phyloP scores from a whole-genome alignment of 2,888 invertebrate species.

The Biston stratarius region DNA sequence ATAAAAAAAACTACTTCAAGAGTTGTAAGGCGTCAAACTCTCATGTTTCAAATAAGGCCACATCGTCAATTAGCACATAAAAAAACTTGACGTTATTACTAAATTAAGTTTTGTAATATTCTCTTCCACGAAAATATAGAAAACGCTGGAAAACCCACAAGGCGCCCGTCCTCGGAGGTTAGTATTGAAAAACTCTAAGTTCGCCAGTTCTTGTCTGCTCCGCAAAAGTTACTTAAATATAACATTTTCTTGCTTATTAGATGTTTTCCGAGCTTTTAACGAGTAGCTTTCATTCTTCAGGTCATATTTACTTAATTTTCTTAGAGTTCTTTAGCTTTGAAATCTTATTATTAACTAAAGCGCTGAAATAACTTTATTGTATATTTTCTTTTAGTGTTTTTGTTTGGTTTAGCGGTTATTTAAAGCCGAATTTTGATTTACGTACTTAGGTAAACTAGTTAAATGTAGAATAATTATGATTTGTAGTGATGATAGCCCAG shows the following conservation, averaged over 20 bases:
- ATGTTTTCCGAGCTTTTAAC: conserved; percentile 4
- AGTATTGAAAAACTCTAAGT: background rate
- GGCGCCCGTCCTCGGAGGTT: background rate
- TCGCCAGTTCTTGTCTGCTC: background rate
- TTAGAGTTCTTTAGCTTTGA: background rate
- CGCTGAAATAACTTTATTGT: background rate
- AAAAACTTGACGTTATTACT: background rate
- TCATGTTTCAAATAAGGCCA: too few species aligned
- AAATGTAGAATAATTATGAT: background rate
- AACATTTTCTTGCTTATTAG: conserved; percentile 3
- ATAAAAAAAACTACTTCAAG: too few species aligned
- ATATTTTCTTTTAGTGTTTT: background rate
- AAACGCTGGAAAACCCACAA: background rate
- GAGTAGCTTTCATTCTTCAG: background rate
- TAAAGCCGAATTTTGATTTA: background rate
- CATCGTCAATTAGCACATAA: too few species aligned
- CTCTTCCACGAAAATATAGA: background rate
- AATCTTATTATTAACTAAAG: background rate
- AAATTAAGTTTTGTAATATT: background rate
- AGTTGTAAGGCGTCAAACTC: too few species aligned
- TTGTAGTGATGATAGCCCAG: too few species aligned
- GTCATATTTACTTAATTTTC: background rate
- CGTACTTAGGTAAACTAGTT: background rate
- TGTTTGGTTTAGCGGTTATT: background rate
- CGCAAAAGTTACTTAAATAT: background rate